Percentiles rank a stretch among this genome's conserved stretches.
These are phyloP conservation scores for Philopotamus ludificatus DNA, from an alignment of 1,140 invertebrate genomes.

Conservation along the genomic window DNA sequence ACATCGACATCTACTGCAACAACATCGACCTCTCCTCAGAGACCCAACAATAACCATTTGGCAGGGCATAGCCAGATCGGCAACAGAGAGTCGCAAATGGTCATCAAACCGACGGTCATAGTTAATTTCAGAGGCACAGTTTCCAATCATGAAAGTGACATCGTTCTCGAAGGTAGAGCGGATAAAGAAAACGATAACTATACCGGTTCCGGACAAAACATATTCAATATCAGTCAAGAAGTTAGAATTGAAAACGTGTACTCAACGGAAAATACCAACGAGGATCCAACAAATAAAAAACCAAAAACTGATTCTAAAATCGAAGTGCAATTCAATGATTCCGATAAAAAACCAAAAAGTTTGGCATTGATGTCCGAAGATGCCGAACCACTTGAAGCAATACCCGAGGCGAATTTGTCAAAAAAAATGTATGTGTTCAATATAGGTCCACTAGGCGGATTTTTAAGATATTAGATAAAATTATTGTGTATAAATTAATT, in stretches of 20 bases:
- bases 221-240: slow-evolving; percentile 54
- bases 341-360: neutral
- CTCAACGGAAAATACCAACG: slow-evolving; percentile 8
- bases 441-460: slow-evolving; percentile 10
- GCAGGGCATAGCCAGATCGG: slow-evolving; percentile 53
- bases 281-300: neutral
- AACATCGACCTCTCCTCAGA: neutral
- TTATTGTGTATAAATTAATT: neutral
- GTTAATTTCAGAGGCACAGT: slow-evolving; percentile 52
- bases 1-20: neutral
- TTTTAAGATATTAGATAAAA: neutral
- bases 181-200: slow-evolving; percentile 39
- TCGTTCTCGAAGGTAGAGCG: slow-evolving; percentile 46
- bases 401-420: neutral
- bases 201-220: slow-evolving; percentile 44
- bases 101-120: slow-evolving; percentile 53
- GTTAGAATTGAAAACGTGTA: slow-evolving; percentile 48
- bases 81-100: slow-evolving; percentile 52
- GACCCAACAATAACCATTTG: slow-evolving; percentile 48
- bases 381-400: neutral
- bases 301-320: neutral
- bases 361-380: neutral
- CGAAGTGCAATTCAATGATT: neutral
- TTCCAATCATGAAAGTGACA: slow-evolving; percentile 48
- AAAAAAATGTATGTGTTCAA: slow-evolving; percentile 4